Base-by-base conservation (phyloP, 1,140 invertebrate genomes). In the Saxidomus purpurata region DNA sequence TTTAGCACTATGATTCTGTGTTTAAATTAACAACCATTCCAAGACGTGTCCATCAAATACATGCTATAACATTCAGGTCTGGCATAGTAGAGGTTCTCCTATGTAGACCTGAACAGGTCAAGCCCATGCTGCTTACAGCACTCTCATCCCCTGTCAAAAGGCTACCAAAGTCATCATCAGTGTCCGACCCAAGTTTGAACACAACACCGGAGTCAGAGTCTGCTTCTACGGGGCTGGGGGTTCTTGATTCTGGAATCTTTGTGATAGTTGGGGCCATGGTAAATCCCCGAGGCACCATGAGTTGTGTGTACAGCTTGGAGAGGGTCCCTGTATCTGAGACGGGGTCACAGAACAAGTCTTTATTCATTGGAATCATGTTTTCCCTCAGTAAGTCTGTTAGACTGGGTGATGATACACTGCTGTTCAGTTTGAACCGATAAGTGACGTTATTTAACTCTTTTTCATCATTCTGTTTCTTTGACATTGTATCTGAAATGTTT, bases 31-130 rank as follows among this genome's bases (percentile, higher is more conserved):
- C n/a, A n/a, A n/a, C n/a, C n/a, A n/a, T n/a, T n/a, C n/a, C n/a
- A n/a, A n/a, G n/a, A n/a, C n/a, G n/a, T n/a, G n/a, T 8, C 43
- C 43, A 49, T 85, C 76, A 90, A 43, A 76, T 19, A 86, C 89
- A 90, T 61, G 63, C 36, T 36, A 87, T 61, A 47, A 81, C 40
- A 34, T 47, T 69, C 22, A 92, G 76, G 22, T 92, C 87, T 43
- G 91, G 91, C 91, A 92, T 92, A 17, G 91, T 92, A 28, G 85
- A 81, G 6, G 80, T 92, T 2, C 91, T 74, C 22, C 74, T 36
- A 4, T 89, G 67, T 67, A 92, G 71, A 34, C 49, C 61, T 1
- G 71, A 47, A 31, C 59, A 47, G n/a, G 74, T 74, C 19, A 55
- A 19, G 52, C 25, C 34, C 38, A 36, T 6, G 25, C 13, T 31